Base-by-base conservation (phyloP, 2,113 vertebrate species). In the Peromyscus californicus region DNA sequence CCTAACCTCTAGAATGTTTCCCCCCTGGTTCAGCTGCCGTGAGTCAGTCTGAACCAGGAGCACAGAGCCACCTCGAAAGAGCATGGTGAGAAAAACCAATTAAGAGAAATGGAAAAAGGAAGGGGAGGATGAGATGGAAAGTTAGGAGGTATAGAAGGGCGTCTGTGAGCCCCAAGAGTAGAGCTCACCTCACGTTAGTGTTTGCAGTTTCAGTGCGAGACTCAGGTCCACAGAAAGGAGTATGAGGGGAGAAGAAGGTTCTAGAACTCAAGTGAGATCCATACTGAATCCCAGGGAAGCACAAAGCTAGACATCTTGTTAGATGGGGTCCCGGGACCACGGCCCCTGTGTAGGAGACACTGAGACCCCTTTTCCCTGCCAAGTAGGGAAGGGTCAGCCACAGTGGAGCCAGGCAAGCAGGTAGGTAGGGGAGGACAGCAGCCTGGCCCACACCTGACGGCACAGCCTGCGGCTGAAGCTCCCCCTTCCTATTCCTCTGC, bases 401-500 rank as follows among this genome's bases (percentile, higher is more conserved):
- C 29, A 33, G 26, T 0, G 0, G 45, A 82, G 61, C 57, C 51
- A 54, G 57, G 36, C 85, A 39, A 85, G 39, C 57, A 29, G 61
- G 42, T 39, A 88, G 36, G 90, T 10, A 21, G 19, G n/a, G 26
- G 13, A 1, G 7, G 22, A 2, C 0, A 0, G 93, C 4, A 26
- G 79, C 45, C 67, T 78, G 61, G 11, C 16, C 76, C n/a, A 21
- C 63, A 21, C 4, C 1, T 0, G 31, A 1, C 4, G 17, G 51
- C 80, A 72, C 10, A 24, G 19, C 2, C 22, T 2, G 21, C 0
- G 1, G 5, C 39, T 21, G 11, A 39, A 8, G 24, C 69, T 61
- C 9, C 2, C 8, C 2, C 17, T 3, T 36, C 5, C 0, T 19
- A 10, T 39, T 31, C 21, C 0, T 57, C 80, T 69, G 4, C 85